Evolutionary conservation across 2,888 invertebrate species (phyloP).

Genomic region (Clostera curtula): DNA sequence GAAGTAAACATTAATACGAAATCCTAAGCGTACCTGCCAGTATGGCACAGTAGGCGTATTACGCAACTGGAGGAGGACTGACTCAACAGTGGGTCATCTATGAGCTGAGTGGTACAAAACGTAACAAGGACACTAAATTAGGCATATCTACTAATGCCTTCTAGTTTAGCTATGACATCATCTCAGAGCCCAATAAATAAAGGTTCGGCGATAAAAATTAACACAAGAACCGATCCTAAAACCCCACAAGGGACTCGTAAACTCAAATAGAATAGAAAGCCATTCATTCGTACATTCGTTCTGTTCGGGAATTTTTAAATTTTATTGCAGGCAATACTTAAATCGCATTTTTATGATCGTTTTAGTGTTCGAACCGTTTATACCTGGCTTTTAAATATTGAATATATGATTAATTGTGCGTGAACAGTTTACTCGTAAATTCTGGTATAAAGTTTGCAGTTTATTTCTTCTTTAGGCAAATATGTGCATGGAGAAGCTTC

Average conservation of each 20-base stretch:
- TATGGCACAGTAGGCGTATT: no score
- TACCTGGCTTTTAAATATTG: slow-evolving; percentile 36
- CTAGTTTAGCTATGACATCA: not conserved
- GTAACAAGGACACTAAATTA: no score
- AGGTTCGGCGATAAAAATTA: slow-evolving; percentile 7
- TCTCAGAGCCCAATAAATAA: not conserved
- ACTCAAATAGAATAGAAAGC: slow-evolving; percentile 29
- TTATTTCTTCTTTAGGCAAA: no score
- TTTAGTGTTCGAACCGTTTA: slow-evolving; percentile 30
- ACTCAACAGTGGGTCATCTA: no score
- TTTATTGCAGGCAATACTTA: slow-evolving; percentile 35
- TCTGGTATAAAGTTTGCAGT: no score
- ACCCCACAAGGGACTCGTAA: slow-evolving; percentile 20
- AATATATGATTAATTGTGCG: slow-evolving; percentile 29
- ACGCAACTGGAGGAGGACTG: no score
- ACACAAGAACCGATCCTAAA: slow-evolving; percentile 9
- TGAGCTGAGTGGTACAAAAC: no score
- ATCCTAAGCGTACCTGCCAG: no score
- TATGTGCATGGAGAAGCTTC: no score
- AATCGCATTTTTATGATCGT: slow-evolving; percentile 41
- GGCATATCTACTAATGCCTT: not conserved
- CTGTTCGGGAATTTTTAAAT: slow-evolving; percentile 33
- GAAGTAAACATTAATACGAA: no score
- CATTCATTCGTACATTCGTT: slow-evolving; percentile 3
- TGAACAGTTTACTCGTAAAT: no score